phyloP scores from a whole-genome alignment of 2,113 vertebrate genomes.

The Alexandromys fortis region DNA sequence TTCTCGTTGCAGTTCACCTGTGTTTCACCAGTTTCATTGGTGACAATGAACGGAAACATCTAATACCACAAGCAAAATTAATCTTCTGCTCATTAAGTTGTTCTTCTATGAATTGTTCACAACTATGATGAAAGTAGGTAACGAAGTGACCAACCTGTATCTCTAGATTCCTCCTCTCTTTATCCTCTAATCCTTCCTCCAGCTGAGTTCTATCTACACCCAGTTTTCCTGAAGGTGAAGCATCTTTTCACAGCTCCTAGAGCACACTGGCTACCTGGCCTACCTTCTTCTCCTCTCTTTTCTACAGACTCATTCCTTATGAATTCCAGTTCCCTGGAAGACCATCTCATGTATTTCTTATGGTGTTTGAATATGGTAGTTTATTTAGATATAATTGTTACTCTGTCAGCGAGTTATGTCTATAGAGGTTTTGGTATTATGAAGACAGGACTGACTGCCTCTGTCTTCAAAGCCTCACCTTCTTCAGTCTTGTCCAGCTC shows the following conservation, averaged over 20 bases:
- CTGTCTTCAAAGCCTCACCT: neutral
- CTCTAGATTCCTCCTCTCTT: neutral
- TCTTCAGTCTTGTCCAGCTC: neutral
- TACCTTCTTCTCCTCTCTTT: neutral
- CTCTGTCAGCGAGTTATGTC: accelerated
- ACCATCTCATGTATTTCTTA: accelerated
- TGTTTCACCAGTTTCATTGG: neutral
- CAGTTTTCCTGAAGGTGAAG: accelerated
- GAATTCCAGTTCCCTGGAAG: neutral
- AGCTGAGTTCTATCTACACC: neutral
- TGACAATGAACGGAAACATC: neutral
- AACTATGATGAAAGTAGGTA: neutral
- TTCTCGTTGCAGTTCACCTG: neutral
- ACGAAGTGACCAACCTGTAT: neutral
- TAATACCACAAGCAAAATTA: neutral
- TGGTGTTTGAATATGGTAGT: neutral
- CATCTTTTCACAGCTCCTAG: neutral
- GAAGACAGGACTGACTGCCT: neutral
- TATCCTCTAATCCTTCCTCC: neutral
- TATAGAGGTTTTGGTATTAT: neutral
- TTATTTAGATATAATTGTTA: neutral
- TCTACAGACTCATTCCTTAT: neutral
- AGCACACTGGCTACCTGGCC: accelerated
- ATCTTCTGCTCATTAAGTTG: neutral
- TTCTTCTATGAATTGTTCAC: neutral